Percentiles rank a stretch among this genome's conserved stretches.
Evolutionary conservation across 1,140 invertebrate genomes (phyloP).

Genomic region (Drosophila tristis): DNA sequence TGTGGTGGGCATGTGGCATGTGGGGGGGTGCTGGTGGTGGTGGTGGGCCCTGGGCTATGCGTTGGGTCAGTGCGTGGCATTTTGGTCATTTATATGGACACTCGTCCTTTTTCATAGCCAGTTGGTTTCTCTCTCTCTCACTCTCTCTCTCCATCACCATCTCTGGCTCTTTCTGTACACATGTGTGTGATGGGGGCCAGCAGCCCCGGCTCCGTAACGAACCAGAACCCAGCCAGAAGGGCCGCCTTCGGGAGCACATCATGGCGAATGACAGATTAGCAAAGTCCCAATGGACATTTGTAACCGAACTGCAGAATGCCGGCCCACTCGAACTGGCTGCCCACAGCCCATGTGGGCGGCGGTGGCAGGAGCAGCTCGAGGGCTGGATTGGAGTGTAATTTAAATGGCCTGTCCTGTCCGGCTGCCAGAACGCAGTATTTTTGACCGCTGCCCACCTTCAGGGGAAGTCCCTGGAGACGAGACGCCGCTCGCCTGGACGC

Average conservation of each 20-base stretch:
- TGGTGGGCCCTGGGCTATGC: conserved; percentile 44
- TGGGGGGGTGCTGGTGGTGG: background rate
- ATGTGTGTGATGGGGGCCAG: conserved; percentile 43
- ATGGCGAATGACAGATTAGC: conserved; percentile 83
- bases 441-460: conserved; percentile 43
- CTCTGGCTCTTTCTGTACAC: conserved; percentile 41
- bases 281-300: conserved; percentile 83
- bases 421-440: conserved; percentile 40
- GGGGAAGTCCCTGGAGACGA: conserved; percentile 61
- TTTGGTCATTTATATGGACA: conserved; percentile 83
- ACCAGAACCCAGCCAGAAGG: conserved; percentile 53
- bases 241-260: conserved; percentile 79
- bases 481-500: conserved; percentile 47
- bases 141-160: conserved; percentile 3
- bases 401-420: conserved; percentile 62
- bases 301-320: conserved; percentile 67
- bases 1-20: conserved; percentile 18
- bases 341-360: conserved; percentile 27
- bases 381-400: conserved; percentile 51
- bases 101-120: conserved; percentile 78
- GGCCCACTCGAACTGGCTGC: background rate
- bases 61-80: conserved; percentile 80
- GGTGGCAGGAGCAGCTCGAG: conserved; percentile 12
- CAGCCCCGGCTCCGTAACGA: conserved; percentile 48
- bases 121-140: conserved; percentile 50